Percentiles rank a stretch among this genome's conserved stretches.
Evolutionary conservation across 2,797 vertebrate genomes (phyloP).

Genomic region (Bovichtus diacanthus): DNA sequence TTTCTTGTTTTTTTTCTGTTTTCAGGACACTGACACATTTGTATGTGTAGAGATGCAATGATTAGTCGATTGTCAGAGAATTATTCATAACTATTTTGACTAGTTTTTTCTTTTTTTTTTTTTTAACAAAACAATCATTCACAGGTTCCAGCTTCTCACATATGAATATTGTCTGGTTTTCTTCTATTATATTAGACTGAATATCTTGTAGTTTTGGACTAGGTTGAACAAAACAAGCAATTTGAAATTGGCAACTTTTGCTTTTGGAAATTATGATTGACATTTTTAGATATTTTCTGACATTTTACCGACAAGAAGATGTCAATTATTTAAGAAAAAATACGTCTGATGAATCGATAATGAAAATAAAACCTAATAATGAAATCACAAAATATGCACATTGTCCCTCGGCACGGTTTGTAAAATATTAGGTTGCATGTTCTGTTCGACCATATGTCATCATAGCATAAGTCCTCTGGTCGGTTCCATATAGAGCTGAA

Average conservation of each 20-base stretch:
- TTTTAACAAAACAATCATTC: not conserved
- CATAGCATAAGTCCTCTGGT: conserved; percentile 28
- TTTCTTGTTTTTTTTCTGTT: conserved; percentile 11
- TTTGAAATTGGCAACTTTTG: not conserved
- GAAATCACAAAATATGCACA: conserved; percentile 14
- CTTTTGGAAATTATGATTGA: not conserved
- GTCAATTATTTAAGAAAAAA: not conserved
- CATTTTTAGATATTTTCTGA: not conserved
- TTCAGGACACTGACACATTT: not conserved
- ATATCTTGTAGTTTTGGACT: not conserved
- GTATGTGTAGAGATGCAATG: not conserved
- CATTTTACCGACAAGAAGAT: not conserved
- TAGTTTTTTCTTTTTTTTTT: not conserved
- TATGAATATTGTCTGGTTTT: not conserved
- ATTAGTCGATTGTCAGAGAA: not conserved
- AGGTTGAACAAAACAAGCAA: not conserved
- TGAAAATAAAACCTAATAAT: not conserved
- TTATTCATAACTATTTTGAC: not conserved
- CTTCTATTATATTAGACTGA: not conserved
- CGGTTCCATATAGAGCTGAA: conserved; percentile 43
- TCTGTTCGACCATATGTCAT: conserved; percentile 44
- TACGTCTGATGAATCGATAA: not conserved
- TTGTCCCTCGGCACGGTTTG: conserved; percentile 14
- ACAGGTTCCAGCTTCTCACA: not conserved
- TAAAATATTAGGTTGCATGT: conserved; percentile 37